phyloP scores from a whole-genome alignment of 2,888 invertebrate species.

The Poecilus cupreus region DNA sequence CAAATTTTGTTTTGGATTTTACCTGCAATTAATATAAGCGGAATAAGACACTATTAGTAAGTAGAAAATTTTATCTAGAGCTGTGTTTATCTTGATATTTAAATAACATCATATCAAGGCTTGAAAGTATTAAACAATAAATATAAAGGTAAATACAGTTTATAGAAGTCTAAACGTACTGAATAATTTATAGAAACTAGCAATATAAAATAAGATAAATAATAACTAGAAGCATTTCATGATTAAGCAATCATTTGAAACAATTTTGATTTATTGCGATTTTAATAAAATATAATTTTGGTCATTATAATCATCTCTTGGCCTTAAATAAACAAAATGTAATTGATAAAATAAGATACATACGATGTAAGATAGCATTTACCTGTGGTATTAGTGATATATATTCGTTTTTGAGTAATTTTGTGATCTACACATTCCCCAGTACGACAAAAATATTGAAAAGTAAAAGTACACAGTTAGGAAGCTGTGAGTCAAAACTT shows the following conservation, averaged over 20 bases:
- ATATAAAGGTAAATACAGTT: not conserved
- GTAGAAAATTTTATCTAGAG: not conserved
- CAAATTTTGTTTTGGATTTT: not conserved
- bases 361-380: constrained; percentile 32
- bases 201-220: not conserved
- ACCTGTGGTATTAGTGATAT: constrained; percentile 49
- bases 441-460: not conserved
- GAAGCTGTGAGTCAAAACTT: not conserved
- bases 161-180: not conserved
- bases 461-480: not conserved
- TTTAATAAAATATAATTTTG: not conserved
- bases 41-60: not conserved
- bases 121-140: not conserved
- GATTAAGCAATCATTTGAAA: not conserved
- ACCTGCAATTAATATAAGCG: not conserved
- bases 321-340: not conserved
- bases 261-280: not conserved
- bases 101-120: not conserved
- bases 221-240: no score
- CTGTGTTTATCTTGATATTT: not conserved
- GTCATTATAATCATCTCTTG: not conserved
- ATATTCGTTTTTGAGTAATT: constrained; percentile 15
- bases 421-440: constrained; percentile 31
- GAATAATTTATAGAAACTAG: not conserved
- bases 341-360: not conserved